phyloP scores from a whole-genome alignment of 2,797 vertebrate genomes.

The Aldrovandia affinis region DNA sequence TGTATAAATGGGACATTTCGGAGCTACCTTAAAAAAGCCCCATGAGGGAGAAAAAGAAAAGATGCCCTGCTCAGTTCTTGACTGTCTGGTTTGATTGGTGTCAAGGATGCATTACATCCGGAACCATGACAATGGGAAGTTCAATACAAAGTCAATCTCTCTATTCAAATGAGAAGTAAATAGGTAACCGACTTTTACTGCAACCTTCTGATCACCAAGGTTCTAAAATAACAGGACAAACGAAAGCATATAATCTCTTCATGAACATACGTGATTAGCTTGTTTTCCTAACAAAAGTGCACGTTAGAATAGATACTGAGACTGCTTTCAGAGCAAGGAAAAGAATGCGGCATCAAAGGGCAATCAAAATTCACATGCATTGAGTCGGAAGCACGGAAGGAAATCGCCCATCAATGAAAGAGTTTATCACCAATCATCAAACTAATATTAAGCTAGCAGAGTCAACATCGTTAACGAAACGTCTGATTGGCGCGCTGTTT shows the following conservation, averaged over 20 bases:
- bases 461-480: neutral
- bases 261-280: neutral
- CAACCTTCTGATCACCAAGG: conserved; percentile 13
- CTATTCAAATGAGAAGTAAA: conserved; percentile 75
- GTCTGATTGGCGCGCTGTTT: neutral
- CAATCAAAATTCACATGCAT: neutral
- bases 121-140: conserved; percentile 77
- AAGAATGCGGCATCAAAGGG: neutral
- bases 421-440: conserved; percentile 13
- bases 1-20: neutral
- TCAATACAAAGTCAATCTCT: conserved; percentile 77
- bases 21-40: conserved; percentile 69
- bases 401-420: conserved; percentile 18
- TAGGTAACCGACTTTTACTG: conserved; percentile 59
- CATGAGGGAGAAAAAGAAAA: conserved; percentile 50
- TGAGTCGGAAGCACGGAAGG: neutral
- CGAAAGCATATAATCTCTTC: neutral
- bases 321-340: neutral
- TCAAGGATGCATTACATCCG: conserved; percentile 73
- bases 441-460: neutral
- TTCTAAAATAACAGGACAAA: neutral
- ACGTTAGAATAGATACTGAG: neutral
- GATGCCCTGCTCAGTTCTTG: conserved; percentile 57
- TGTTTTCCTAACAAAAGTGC: neutral
- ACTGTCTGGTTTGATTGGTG: conserved; percentile 77